Evolutionary conservation across 2,797 vertebrate species (phyloP).

Genomic region (Brachyalestes nurse): DNA sequence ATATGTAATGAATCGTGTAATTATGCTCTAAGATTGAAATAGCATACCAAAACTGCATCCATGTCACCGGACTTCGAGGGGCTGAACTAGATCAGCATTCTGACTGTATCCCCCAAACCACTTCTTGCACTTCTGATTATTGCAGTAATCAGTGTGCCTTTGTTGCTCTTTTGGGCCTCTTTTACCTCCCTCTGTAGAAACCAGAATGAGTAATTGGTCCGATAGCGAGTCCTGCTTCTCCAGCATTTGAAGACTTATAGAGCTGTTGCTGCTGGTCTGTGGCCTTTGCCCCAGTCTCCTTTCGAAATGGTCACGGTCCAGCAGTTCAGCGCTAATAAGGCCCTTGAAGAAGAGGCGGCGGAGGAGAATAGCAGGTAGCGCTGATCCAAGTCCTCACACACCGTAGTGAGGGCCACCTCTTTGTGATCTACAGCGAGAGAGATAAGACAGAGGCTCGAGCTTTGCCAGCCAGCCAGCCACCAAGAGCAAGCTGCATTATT

Average conservation of each 20-base stretch:
- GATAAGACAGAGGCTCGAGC: conserved; percentile 25
- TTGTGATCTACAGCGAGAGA: conserved; percentile 14
- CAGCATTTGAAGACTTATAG: conserved; percentile 22
- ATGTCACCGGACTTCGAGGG: neutral
- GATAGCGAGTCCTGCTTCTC: neutral
- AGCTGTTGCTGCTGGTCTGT: conserved; percentile 43
- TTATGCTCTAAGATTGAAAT: too few species aligned
- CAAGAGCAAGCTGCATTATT: conserved; percentile 35
- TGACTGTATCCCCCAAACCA: neutral
- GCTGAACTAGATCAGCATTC: neutral
- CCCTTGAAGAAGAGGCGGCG: conserved; percentile 13
- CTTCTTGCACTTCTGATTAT: neutral
- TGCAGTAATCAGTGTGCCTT: conserved; percentile 19
- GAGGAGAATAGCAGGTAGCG: conserved; percentile 8
- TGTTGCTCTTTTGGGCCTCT: conserved; percentile 1
- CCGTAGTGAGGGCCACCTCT: neutral
- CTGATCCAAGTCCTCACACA: neutral
- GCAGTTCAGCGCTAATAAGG: conserved; percentile 37
- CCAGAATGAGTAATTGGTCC: conserved; percentile 26
- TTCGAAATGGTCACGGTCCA: conserved; percentile 14
- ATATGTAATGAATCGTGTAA: too few species aligned
- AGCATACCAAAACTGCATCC: too few species aligned
- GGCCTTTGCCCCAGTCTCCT: conserved; percentile 19
- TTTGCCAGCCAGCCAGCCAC: conserved; percentile 41
- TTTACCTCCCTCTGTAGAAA: conserved; percentile 7